phyloP scores from a whole-genome alignment of 1,140 invertebrate species.

The Helicoverpa zea region DNA sequence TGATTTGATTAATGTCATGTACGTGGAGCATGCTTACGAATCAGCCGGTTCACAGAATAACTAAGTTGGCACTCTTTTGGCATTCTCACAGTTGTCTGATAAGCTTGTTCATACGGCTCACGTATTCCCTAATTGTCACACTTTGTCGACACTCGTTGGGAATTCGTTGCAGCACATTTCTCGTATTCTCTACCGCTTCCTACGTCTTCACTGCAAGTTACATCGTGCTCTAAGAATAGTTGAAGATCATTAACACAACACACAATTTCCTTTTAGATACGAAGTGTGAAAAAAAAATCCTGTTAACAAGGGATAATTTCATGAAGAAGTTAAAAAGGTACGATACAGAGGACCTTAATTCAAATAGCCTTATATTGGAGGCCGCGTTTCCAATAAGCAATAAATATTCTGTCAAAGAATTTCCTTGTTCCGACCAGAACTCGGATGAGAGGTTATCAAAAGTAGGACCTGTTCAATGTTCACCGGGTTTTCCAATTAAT shows the following conservation, averaged over 20 bases:
- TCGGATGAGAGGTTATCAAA: slow-evolving; percentile 7
- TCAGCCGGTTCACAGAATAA: slow-evolving; percentile 2
- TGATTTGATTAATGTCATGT: slow-evolving; percentile 59
- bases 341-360: neutral
- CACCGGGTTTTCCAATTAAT: neutral
- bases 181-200: neutral
- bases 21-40: slow-evolving; percentile 22
- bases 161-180: neutral
- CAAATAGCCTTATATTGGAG: neutral
- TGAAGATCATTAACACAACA: neutral
- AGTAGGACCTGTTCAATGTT: slow-evolving; percentile 5
- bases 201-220: neutral
- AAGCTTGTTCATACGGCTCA: neutral
- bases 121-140: neutral
- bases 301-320: too few relatives aligned
- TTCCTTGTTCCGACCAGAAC: slow-evolving; percentile 14
- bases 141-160: neutral
- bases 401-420: slow-evolving; percentile 2
- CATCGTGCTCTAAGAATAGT: neutral
- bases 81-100: neutral
- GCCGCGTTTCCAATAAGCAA: neutral
- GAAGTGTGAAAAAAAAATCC: too few relatives aligned
- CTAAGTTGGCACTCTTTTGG: slow-evolving; percentile 9
- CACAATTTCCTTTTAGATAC: too few relatives aligned
- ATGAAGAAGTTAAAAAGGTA: neutral